Evolutionary conservation across 2,797 vertebrate genomes (phyloP), one percentile per base, ranked within the genome.

Genomic region (Argentina silus): DNA sequence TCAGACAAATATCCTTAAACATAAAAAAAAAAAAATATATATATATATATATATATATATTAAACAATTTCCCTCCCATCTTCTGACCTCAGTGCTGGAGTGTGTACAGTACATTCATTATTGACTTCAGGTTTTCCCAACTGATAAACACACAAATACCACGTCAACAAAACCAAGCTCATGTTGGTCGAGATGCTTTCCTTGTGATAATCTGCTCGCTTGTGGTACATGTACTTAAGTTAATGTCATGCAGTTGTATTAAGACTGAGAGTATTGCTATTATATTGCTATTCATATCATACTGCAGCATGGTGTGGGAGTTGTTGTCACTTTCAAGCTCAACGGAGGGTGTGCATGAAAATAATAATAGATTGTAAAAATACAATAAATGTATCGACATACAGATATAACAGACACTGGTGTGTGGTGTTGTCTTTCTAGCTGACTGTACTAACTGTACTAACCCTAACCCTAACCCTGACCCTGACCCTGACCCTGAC

Each of bases 211-310:
- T 84, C 80, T 89, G 83, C 85, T 88, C 72, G 90, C 88, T 92
- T 90, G 85, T 92, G 91, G 93, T 94, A 94, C 93, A 93, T 88
- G 82, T 88, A 89, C 85, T 86, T 90, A 92, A 93, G 86, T 91
- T 88, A 91, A 92, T 91, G 89, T 89, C 78, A 87, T 84, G 85
- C 82, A 85, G 68, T 75, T 88, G 77, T 90, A 83, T 88, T 88
- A 86, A 85, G 63, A 82, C 72, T 81, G 66, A 82, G 50, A 81
- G 74, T 77, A 82, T 64, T 77, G 53, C 66, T 73, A 56, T 68
- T 72, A 82, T 70, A 75, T 72, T 78, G 78, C 70, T 79, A 82
- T 84, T 36, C 78, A 83, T 85, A 85, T 87, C 66, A 78, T 80
- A 82, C 23, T 77, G 84, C 63, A 79, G 65, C 69, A 83, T 78